These are phyloP conservation scores for Thamnaconus septentrionalis DNA, from an alignment of 2,113 vertebrate species.

Conservation along the genomic window DNA sequence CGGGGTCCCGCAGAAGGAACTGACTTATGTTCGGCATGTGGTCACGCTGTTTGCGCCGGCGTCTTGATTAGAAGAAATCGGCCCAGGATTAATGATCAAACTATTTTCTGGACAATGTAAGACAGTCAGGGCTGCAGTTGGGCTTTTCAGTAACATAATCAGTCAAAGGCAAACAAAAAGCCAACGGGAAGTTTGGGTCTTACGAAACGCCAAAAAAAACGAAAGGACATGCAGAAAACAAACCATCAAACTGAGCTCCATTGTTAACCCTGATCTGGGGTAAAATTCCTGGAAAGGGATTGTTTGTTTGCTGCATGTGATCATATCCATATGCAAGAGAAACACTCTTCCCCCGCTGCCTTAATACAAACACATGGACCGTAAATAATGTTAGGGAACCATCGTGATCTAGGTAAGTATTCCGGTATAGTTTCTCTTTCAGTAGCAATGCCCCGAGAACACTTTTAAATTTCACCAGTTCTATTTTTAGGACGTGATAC, in stretches of 20 bases:
- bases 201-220: slow-evolving; percentile 34
- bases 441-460: neutral
- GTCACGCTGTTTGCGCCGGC: slow-evolving; percentile 49
- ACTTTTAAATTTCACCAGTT: neutral
- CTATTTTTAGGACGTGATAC: neutral
- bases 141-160: neutral
- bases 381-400: neutral
- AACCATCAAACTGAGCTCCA: slow-evolving; percentile 23
- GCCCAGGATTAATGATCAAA: slow-evolving; percentile 37
- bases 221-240: slow-evolving; percentile 1
- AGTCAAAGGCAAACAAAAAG: slow-evolving; percentile 5
- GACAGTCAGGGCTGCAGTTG: slow-evolving; percentile 21
- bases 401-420: neutral
- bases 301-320: slow-evolving; percentile 22
- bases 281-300: neutral
- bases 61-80: slow-evolving; percentile 45
- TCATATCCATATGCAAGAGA: slow-evolving; percentile 21
- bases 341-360: neutral
- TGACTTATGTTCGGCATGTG: slow-evolving; percentile 43
- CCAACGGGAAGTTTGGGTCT: slow-evolving; percentile 7
- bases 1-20: slow-evolving; percentile 13
- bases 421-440: neutral
- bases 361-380: neutral
- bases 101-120: slow-evolving; percentile 31
- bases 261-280: neutral